Conservation (phyloP, 2,113 vertebrate species). For the Eira barbara region DNA sequence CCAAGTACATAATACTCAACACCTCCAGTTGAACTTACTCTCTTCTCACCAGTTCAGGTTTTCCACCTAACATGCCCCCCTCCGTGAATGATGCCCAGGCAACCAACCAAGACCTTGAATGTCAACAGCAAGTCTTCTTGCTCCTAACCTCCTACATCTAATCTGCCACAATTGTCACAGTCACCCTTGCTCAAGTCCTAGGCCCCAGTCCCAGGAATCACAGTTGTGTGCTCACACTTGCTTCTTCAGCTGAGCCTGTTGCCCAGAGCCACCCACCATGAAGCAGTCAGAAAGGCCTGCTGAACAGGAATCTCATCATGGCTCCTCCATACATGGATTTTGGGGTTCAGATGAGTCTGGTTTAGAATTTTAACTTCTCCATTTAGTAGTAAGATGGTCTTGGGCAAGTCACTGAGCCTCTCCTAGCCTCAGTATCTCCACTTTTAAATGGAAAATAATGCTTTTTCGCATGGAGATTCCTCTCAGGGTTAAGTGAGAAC, state of each 20-base stretch:
- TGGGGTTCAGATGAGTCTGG: not conserved
- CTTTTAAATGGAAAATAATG: not conserved
- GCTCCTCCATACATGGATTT: not conserved
- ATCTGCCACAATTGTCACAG: not conserved
- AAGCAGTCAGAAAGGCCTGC: not conserved
- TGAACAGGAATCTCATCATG: not conserved
- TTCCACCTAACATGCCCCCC: not conserved
- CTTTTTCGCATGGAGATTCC: not conserved
- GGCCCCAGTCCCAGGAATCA: not conserved
- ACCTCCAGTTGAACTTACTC: not conserved
- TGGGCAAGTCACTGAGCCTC: not conserved
- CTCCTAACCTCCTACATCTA: not conserved
- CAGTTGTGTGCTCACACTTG: rapidly evolving
- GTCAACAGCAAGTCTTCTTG: not conserved
- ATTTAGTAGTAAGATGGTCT: not conserved
- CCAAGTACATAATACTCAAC: not conserved
- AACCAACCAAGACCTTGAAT: not conserved
- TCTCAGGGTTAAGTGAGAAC: slow-evolving; percentile 18
- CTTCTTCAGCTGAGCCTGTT: not conserved
- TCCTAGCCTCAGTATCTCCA: not conserved
- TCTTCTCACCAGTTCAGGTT: not conserved
- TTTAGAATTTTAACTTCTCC: not conserved
- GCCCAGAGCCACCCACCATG: rapidly evolving
- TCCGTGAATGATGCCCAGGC: not conserved
- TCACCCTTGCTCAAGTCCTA: not conserved